Percentiles rank a stretch among this genome's conserved stretches.
phyloP scores from a whole-genome alignment of 2,797 vertebrate genomes.

The Botia kubotai region DNA sequence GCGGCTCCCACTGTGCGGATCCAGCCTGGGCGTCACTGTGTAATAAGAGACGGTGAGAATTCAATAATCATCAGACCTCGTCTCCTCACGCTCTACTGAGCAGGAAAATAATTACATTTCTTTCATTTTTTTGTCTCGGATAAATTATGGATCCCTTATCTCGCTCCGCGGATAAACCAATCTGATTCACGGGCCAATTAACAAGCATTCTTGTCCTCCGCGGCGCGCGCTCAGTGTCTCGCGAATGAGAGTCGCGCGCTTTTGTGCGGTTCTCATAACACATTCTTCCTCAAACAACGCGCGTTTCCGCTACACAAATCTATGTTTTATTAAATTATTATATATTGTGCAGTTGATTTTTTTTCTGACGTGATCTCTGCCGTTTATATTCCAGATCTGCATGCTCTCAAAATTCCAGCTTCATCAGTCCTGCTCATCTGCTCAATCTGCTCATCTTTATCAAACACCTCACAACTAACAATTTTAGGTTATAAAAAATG shows the following conservation, averaged over 20 bases:
- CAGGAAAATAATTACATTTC: constrained; percentile 56
- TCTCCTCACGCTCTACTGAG: constrained; percentile 43
- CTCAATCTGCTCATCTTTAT: too few relatives aligned
- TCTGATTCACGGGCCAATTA: constrained; percentile 54
- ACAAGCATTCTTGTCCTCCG: constrained; percentile 35
- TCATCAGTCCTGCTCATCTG: too few relatives aligned
- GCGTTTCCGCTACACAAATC: background rate
- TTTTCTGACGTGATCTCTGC: background rate
- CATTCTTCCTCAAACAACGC: background rate
- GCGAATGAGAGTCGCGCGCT: constrained; percentile 6
- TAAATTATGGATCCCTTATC: constrained; percentile 60
- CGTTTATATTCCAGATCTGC: background rate
- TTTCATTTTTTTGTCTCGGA: constrained; percentile 51
- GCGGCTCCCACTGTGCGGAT: constrained; percentile 14
- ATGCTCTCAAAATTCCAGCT: background rate
- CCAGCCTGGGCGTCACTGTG: background rate
- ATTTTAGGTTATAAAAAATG: too few relatives aligned
- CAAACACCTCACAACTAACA: too few relatives aligned
- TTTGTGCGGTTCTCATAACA: constrained; percentile 22
- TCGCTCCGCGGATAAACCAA: constrained; percentile 49
- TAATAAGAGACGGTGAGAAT: constrained; percentile 46
- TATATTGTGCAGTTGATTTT: constrained; percentile 7
- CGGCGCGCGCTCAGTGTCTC: constrained; percentile 23
- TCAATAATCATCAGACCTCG: constrained; percentile 45
- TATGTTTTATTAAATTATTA: background rate